Conservation (phyloP, 2,888 invertebrate species). For the Adineta ricciae region DNA sequence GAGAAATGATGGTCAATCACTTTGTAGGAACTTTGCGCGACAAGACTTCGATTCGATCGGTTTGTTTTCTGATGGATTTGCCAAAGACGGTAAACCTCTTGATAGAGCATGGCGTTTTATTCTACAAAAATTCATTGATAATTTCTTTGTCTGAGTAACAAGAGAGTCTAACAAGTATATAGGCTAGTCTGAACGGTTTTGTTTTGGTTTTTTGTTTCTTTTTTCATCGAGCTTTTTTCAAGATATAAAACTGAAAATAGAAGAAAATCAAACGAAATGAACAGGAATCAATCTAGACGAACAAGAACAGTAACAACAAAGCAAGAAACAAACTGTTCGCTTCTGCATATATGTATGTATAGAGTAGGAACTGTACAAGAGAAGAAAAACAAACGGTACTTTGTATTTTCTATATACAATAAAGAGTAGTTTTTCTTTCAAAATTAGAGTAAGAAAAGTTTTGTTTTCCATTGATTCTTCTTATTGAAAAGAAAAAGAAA, state of each 20-base stretch:
- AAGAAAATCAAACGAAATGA: neutral
- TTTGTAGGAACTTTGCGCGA: slow-evolving; percentile 28
- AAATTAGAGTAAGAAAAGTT: neutral
- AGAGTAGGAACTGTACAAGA: neutral
- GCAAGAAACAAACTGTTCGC: slow-evolving; percentile 9
- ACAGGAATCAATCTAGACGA: neutral
- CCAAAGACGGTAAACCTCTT: slow-evolving; percentile 28
- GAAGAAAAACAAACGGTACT: neutral
- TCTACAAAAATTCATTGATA: neutral
- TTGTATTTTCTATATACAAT: neutral
- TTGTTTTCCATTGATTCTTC: neutral
- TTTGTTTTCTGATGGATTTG: slow-evolving; percentile 26
- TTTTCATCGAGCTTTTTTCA: neutral
- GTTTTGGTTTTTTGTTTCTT: neutral
- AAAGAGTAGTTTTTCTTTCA: neutral
- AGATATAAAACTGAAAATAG: neutral
- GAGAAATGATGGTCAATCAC: neutral
- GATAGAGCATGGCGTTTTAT: slow-evolving; percentile 25
- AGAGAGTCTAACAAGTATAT: neutral
- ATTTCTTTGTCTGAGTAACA: neutral
- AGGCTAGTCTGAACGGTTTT: neutral
- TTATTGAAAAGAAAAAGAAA: neutral
- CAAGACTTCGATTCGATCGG: slow-evolving; percentile 30
- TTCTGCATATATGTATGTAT: neutral
- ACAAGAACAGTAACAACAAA: neutral